A percentile compares a stretch with the other conserved stretches of the same genome.
Evolutionary conservation across 2,888 invertebrate genomes (phyloP).

Genomic region (Dicyrtoma fusca): DNA sequence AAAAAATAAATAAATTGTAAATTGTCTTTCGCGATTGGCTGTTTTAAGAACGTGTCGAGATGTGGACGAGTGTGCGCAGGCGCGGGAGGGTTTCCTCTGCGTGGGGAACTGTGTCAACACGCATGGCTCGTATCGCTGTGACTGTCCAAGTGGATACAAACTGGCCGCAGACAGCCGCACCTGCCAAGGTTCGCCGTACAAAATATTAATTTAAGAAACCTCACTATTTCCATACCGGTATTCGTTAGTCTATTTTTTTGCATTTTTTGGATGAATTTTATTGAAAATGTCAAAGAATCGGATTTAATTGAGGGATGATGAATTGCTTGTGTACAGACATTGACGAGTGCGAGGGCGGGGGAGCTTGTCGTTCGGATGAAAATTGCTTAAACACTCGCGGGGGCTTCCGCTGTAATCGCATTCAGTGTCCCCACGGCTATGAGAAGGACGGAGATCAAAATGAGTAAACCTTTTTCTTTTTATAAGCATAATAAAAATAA

Average conservation of each 20-base stretch:
- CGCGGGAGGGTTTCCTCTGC: slow-evolving; percentile 59
- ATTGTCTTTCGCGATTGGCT: too few species aligned
- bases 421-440: slow-evolving; percentile 85
- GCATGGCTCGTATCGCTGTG: slow-evolving; percentile 75
- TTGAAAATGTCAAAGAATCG: too few species aligned
- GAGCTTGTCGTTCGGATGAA: slow-evolving; percentile 65
- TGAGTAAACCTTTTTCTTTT: too few species aligned
- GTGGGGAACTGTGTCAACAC: slow-evolving; percentile 81
- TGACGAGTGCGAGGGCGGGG: slow-evolving; percentile 69
- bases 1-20: slow-evolving; percentile 4
- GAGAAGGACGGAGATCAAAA: slow-evolving; percentile 73
- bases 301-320: too few species aligned
- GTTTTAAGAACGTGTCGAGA: slow-evolving; percentile 63
- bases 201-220: too few species aligned
- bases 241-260: too few species aligned
- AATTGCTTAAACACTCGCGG: slow-evolving; percentile 91
- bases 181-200: slow-evolving; percentile 78
- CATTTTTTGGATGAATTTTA: too few species aligned
- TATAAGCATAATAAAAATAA: too few species aligned
- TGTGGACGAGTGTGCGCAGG: slow-evolving; percentile 53
- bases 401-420: slow-evolving; percentile 80
- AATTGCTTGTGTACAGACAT: slow-evolving; percentile 64
- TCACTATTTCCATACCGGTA: too few species aligned
- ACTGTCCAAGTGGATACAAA: slow-evolving; percentile 79
- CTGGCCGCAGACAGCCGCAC: slow-evolving; percentile 74